Base-by-base conservation (phyloP, 1,140 invertebrate species). In the Heliconius hewitsoni region DNA sequence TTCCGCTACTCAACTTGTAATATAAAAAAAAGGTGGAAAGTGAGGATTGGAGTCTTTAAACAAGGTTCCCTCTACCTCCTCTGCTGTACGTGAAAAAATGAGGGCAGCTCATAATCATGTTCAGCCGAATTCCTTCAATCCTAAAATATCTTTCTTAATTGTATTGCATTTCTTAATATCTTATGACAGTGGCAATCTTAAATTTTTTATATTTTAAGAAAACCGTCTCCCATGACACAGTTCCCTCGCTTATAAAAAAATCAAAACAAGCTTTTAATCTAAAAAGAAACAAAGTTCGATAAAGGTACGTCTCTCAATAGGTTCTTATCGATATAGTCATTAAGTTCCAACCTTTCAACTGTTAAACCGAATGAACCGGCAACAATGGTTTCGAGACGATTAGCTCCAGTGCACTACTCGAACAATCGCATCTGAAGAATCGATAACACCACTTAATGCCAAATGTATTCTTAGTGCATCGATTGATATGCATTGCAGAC, bases 301-400 rank as follows among this genome's bases (percentile, higher is more conserved):
- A 71, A 50, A 71, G 60, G 42, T 50, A 71, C 42, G 39, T 57
- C 66, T 76, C 37, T 76, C 66, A 50, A 76, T 76, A 46, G 34
- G 66, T 76, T 76, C 74, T 76, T 76, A 76, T 76, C 75, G 75
- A 76, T 71, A 70, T 60, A 76, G 75, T 66, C 75, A 66, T 76
- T 76, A 76, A 76, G 75, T 76, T 76, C 70, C 66, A 76, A 76
- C 75, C 75, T 76, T 76, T 76, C 75, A 76, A 76, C 75, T 50
- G 75, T 76, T 76, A 76, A 76, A 76, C 60, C 39, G 75, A 76
- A 76, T 71, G 75, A 76, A 66, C 66, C 75, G 75, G 75, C 60
- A 76, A 76, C 75, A 76, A 76, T 76, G 27, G 75, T 76, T 71
- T 76, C 66, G 39, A 76, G 75, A 27, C 75, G 75, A 76, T 76